Evolutionary conservation across 2,113 vertebrate species (phyloP).

Genomic region (Urocynchramus pylzowi): DNA sequence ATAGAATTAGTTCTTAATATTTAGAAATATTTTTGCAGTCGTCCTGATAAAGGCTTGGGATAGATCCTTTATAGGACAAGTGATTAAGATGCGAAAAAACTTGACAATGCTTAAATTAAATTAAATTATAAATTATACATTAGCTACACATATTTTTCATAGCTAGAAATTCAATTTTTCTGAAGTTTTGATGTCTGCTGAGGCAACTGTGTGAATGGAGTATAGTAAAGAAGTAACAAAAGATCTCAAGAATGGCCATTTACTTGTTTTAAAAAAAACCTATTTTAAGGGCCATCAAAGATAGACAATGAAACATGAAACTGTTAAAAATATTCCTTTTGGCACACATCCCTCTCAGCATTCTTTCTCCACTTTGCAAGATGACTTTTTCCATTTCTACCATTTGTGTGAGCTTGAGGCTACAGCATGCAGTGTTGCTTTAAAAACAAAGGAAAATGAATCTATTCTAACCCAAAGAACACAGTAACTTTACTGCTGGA

Average conservation of each 20-base stretch:
- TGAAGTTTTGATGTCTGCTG: background rate
- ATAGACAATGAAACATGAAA: background rate
- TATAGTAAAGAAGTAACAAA: background rate
- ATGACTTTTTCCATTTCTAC: conserved; percentile 2
- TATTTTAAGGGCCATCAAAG: background rate
- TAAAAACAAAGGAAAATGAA: background rate
- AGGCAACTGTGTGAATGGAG: background rate
- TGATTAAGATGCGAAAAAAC: background rate
- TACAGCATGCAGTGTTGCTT: background rate
- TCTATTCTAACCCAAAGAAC: conserved; percentile 22
- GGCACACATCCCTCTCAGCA: background rate
- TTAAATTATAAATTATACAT: background rate
- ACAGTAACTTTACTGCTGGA: background rate
- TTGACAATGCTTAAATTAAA: background rate
- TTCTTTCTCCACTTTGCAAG: background rate
- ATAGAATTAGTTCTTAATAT: background rate
- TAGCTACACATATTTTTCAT: background rate
- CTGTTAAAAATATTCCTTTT: conserved; percentile 10
- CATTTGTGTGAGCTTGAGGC: background rate
- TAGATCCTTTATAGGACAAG: background rate
- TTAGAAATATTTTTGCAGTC: background rate
- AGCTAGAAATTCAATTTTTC: background rate
- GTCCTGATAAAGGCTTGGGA: background rate
- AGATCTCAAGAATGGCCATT: background rate
- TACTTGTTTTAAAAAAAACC: background rate